Percentiles rank a stretch among this genome's conserved stretches.
These are phyloP conservation scores for Verasper variegatus DNA, from an alignment of 2,113 vertebrate species.

Conservation along the genomic window DNA sequence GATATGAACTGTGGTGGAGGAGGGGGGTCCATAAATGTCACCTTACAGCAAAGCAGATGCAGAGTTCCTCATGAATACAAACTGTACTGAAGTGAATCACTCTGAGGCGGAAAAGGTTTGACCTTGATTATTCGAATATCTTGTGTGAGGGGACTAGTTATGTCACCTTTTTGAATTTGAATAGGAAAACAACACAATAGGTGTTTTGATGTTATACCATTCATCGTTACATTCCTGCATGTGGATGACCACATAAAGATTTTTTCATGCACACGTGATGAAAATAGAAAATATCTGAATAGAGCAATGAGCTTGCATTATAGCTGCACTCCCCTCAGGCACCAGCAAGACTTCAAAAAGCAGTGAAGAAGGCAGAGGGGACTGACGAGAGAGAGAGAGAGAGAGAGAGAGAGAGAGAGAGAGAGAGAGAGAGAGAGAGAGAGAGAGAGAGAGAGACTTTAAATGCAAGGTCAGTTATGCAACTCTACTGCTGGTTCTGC, in stretches of 20 bases:
- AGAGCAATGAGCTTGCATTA: constrained; percentile 33
- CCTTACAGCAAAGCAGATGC: constrained; percentile 35
- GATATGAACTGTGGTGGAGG: constrained; percentile 29
- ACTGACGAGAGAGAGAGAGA: no score
- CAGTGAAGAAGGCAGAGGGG: constrained; percentile 17
- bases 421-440: neutral
- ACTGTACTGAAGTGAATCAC: constrained; percentile 1
- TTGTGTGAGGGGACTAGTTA: neutral
- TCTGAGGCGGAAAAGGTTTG: constrained; percentile 1
- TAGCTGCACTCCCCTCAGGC: constrained; percentile 1
- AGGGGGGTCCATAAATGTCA: constrained; percentile 59
- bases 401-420: no score
- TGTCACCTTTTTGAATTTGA: neutral
- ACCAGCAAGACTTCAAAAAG: constrained; percentile 24
- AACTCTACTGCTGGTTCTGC: constrained; percentile 87
- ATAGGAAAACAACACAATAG: neutral
- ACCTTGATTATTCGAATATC: constrained; percentile 16
- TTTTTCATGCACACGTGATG: neutral
- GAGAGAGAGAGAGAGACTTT: constrained; percentile 3
- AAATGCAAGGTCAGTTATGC: constrained; percentile 88
- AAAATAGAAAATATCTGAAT: constrained; percentile 39
- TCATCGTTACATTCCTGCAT: neutral
- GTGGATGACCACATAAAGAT: neutral
- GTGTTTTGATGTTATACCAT: neutral
- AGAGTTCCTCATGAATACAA: constrained; percentile 8